Conservation (phyloP, 2,888 invertebrate species). For the Drosophila hamatofila region DNA sequence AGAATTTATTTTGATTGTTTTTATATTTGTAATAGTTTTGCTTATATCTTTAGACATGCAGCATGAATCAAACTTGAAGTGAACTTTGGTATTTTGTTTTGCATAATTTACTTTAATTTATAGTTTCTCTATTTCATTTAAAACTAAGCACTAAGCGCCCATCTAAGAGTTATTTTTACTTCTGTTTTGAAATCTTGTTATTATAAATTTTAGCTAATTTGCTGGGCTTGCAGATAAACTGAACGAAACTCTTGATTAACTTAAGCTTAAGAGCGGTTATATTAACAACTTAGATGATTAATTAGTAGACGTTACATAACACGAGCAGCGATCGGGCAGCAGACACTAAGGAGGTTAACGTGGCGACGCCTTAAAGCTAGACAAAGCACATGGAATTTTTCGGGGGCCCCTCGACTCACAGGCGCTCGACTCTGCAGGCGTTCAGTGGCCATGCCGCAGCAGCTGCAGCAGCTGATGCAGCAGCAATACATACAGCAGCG, state of each 20-base stretch:
- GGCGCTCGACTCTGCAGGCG: slow-evolving; percentile 11
- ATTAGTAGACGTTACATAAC: slow-evolving; percentile 38
- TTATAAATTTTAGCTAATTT: slow-evolving; percentile 33
- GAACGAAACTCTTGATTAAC: slow-evolving; percentile 14
- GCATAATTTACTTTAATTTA: neutral
- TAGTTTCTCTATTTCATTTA: slow-evolving; percentile 9
- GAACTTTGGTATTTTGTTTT: neutral
- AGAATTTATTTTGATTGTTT: neutral
- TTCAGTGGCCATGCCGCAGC: slow-evolving; percentile 45
- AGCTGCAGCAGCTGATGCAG: slow-evolving; percentile 17
- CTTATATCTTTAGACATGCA: neutral
- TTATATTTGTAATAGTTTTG: neutral
- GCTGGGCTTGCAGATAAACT: slow-evolving; percentile 19
- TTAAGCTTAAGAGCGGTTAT: slow-evolving; percentile 32
- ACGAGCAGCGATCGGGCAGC: slow-evolving; percentile 47
- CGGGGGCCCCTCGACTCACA: slow-evolving; percentile 3
- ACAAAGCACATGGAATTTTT: slow-evolving; percentile 63
- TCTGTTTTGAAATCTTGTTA: neutral
- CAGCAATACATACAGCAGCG: slow-evolving; percentile 22
- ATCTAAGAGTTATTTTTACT: slow-evolving; percentile 19
- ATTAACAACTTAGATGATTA: slow-evolving; percentile 51
- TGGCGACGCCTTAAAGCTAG: slow-evolving; percentile 67
- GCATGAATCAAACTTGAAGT: neutral
- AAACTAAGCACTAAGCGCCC: slow-evolving; percentile 27
- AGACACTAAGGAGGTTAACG: slow-evolving; percentile 43